These are phyloP conservation scores for Amazona finschi DNA, from an alignment of 2,797 vertebrate species.

Conservation along the genomic window DNA sequence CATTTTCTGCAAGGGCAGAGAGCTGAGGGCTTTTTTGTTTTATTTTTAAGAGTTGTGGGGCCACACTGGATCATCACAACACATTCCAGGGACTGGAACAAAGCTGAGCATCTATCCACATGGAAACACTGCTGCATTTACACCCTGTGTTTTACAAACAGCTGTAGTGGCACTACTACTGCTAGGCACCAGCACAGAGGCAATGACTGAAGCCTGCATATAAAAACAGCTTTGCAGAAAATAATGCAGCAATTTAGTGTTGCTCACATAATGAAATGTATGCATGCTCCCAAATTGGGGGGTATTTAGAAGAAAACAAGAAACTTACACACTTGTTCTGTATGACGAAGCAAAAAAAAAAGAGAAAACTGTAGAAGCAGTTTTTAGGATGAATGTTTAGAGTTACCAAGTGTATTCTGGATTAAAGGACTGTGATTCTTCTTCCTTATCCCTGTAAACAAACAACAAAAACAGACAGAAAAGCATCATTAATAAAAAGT, in stretches of 20 bases:
- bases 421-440: conserved; percentile 45
- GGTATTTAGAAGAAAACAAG: conserved; percentile 46
- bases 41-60: background rate
- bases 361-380: conserved; percentile 54
- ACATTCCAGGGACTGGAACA: background rate
- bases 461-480: background rate
- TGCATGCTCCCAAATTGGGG: conserved; percentile 24
- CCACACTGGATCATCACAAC: background rate
- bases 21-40: background rate
- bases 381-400: conserved; percentile 56
- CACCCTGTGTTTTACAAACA: background rate
- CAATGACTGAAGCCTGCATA: background rate
- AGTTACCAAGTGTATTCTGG: conserved; percentile 42
- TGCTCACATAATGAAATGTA: conserved; percentile 54
- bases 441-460: conserved; percentile 66
- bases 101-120: background rate
- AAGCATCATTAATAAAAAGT: background rate
- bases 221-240: conserved; percentile 31
- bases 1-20: background rate
- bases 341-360: conserved; percentile 59
- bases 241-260: conserved; percentile 15
- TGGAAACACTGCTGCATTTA: background rate
- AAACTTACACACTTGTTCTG: conserved; percentile 69
- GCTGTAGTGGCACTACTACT: background rate
- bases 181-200: background rate